Evolutionary conservation across 2,888 invertebrate genomes (phyloP).

Genomic region (Eulithis testata): DNA sequence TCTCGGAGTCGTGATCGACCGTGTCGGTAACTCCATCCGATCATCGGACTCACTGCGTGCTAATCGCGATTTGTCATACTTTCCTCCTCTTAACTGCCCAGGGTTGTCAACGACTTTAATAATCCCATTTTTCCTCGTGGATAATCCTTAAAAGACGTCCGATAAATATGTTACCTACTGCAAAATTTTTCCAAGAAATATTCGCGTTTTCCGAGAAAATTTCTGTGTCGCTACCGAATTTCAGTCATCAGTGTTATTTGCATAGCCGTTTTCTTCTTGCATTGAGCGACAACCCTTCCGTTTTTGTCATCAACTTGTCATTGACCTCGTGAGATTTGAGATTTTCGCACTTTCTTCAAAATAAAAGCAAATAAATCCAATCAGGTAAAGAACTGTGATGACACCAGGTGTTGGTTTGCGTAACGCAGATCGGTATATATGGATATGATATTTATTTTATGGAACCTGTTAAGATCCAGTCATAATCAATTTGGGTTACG

Average conservation of each 20-base stretch:
- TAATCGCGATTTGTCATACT: constrained; percentile 72
- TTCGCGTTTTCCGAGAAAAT: constrained; percentile 28
- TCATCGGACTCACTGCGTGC: constrained; percentile 46
- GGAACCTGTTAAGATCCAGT: constrained; percentile 12
- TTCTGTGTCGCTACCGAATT: constrained; percentile 44
- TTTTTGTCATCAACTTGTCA: constrained; percentile 54
- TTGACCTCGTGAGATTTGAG: constrained; percentile 52
- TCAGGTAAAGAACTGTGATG: constrained; percentile 8
- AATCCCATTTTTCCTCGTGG: constrained; percentile 33
- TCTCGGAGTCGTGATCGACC: constrained; percentile 43
- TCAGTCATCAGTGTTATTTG: constrained; percentile 45
- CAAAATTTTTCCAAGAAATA: constrained; percentile 27
- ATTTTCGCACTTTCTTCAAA: constrained; percentile 53
- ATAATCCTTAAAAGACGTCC: constrained; percentile 43
- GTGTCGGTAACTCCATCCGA: constrained; percentile 54
- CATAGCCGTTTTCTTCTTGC: constrained; percentile 35
- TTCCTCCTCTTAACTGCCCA: constrained; percentile 56
- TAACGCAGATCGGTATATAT: constrained; percentile 10
- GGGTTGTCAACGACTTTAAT: constrained; percentile 45
- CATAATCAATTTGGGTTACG: constrained; percentile 40
- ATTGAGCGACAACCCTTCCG: constrained; percentile 50
- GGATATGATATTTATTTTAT: constrained; percentile 19
- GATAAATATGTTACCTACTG: constrained; percentile 37
- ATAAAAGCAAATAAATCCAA: constrained; percentile 22
- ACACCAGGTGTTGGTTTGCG: constrained; percentile 10